A percentile compares a stretch with the other conserved stretches of the same genome.
Evolutionary conservation across 2,888 invertebrate species (phyloP).

Genomic region (Monoplex corrugatus): DNA sequence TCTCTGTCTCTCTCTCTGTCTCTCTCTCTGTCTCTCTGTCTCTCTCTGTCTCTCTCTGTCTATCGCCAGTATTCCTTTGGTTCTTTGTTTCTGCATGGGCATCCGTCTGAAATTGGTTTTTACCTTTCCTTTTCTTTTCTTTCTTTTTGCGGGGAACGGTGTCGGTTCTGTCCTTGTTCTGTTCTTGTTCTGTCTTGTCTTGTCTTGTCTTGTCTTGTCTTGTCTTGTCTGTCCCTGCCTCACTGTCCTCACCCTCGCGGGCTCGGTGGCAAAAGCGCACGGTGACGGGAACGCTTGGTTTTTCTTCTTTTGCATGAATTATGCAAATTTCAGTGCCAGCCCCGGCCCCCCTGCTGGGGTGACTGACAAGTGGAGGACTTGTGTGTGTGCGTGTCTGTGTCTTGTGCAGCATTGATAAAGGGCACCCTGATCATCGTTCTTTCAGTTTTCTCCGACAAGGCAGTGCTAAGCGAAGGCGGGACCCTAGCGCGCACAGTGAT

Average conservation of each 20-base stretch:
- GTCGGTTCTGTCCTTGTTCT: too few species aligned
- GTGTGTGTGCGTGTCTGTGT: slow-evolving; percentile 27
- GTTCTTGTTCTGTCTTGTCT: too few species aligned
- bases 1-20: too few species aligned
- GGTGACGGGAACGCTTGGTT: not conserved
- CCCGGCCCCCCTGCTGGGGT: not conserved
- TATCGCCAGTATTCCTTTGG: too few species aligned
- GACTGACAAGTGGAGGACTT: not conserved
- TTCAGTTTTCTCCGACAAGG: slow-evolving; percentile 81
- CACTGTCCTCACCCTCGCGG: slow-evolving; percentile 14
- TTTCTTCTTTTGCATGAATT: slow-evolving; percentile 33
- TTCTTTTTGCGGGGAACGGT: too few species aligned
- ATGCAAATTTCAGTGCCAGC: not conserved
- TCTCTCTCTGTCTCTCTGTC: too few species aligned
- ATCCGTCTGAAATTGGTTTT: too few species aligned
- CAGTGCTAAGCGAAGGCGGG: slow-evolving; percentile 77
- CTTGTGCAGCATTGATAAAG: slow-evolving; percentile 75
- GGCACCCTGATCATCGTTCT: slow-evolving; percentile 66
- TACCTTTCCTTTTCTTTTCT: too few species aligned
- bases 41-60: too few species aligned
- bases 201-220: too few species aligned
- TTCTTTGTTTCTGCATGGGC: too few species aligned
- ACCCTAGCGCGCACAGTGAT: slow-evolving; percentile 62
- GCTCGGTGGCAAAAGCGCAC: not conserved
- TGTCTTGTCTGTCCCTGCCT: not conserved